phyloP scores from a whole-genome alignment of 2,888 invertebrate genomes.

The Siphlonurus alternatus region DNA sequence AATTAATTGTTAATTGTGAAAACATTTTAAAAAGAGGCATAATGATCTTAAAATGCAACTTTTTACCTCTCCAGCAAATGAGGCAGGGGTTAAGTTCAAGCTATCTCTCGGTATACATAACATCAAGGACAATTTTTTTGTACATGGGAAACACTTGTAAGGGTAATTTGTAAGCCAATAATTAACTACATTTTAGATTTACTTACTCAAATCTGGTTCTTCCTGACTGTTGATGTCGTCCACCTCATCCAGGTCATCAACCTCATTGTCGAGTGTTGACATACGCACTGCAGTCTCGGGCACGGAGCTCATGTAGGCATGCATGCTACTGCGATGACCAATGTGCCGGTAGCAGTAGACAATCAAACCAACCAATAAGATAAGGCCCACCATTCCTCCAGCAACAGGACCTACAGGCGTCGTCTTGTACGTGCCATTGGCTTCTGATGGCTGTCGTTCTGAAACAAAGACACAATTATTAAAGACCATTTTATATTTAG shows the following conservation, averaged over 20 bases:
- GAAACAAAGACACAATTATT: neutral
- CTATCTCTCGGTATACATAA: no score
- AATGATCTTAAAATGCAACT: no score
- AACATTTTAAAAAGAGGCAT: no score
- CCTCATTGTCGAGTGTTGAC: constrained; percentile 26
- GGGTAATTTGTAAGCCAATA: no score
- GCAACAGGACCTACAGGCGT: constrained; percentile 45
- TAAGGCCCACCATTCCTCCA: constrained; percentile 31
- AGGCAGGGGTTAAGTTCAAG: no score
- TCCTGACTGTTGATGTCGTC: neutral
- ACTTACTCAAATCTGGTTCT: neutral
- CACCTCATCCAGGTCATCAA: constrained; percentile 20
- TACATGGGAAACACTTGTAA: no score
- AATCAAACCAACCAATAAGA: constrained; percentile 29
- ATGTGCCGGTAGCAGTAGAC: constrained; percentile 32
- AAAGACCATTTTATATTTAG: neutral
- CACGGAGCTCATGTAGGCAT: constrained; percentile 9
- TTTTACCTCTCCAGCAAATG: no score
- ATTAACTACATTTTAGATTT: neutral
- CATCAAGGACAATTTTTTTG: no score
- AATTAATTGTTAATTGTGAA: no score
- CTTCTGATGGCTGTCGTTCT: constrained; percentile 10
- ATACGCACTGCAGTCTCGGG: constrained; percentile 22
- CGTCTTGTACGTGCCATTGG: constrained; percentile 5
- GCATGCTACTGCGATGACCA: constrained; percentile 14